Base-by-base conservation (phyloP, 2,888 invertebrate species). In the Papilio elwesi region DNA sequence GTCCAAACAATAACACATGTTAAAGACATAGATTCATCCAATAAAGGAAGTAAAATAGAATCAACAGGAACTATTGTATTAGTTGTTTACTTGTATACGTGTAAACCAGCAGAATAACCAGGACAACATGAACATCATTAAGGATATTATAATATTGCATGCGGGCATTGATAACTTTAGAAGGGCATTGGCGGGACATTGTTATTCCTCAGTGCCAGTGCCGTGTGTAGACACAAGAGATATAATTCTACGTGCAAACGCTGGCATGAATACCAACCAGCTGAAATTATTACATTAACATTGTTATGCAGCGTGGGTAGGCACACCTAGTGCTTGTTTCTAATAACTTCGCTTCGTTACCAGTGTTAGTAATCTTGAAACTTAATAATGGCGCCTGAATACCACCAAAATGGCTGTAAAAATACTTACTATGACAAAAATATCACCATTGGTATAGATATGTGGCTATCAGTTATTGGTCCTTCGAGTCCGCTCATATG, bases 151-250 rank as follows among this genome's bases (percentile, higher is more conserved):
- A 43, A 62, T 62, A 62, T 62, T 55, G 55, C 13, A 48, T 53
- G 53, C 70, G 53, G 55, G 55, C 26, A 63, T 47, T 11, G 63
- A 70, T 55, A 64, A 64, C 65, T 53, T 47, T 63, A 63, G 47
- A 70, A 70, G 64, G 70, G 49, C 64, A 55, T 70, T 70, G 47
- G 48, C 65, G 13, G 55, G 49, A 49, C 53, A 65, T 70, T 64
- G 55, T 48, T 70, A 70, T 64, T 70, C 55, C 49, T 48, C n/a
- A 49, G 55, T 48, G n/a, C 64, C 64, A 26, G 55, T 55, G 55
- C 65, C 15, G 36, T 12, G 53, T 55, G 26, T 52, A 62, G 16
- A 26, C 26, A 26, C 26, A 26, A 48, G 47, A 38, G 63, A 64
- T 70, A 64, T 65, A 52, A 43, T 55, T 65, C 38, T 43, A 55